phyloP scores from a whole-genome alignment of 2,113 vertebrate species.

The Podarcis muralis region DNA sequence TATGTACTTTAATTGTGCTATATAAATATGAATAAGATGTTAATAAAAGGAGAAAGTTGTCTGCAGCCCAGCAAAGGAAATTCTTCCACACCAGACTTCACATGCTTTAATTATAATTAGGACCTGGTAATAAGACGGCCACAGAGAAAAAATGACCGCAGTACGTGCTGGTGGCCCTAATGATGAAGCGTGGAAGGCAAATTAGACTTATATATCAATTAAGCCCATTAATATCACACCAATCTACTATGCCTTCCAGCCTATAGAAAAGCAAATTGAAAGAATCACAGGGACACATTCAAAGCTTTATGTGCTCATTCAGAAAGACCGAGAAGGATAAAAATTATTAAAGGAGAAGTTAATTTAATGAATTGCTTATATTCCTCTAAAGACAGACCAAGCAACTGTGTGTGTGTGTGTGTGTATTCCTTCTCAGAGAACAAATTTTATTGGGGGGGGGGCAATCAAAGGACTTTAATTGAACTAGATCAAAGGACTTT shows the following conservation, averaged over 20 bases:
- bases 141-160: constrained; percentile 42
- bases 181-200: constrained; percentile 55
- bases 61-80: not conserved
- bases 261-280: constrained; percentile 21
- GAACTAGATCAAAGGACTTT: not conserved
- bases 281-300: constrained; percentile 37
- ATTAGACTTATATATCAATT: constrained; percentile 59
- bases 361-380: not conserved
- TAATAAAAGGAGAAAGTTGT: not conserved
- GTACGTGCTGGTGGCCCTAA: constrained; percentile 48
- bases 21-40: not conserved
- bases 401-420: not conserved
- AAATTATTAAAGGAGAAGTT: not conserved
- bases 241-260: constrained; percentile 44
- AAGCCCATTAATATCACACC: constrained; percentile 55
- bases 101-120: constrained; percentile 64
- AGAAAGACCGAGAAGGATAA: constrained; percentile 29
- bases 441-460: not conserved
- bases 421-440: not conserved
- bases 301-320: constrained; percentile 36
- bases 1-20: not conserved
- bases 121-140: constrained; percentile 27
- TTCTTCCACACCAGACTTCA: constrained; percentile 25
- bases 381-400: constrained; percentile 2
- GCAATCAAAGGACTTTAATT: not conserved